These are phyloP conservation scores for Conomelus anceps DNA, from an alignment of 2,888 invertebrate species.

Conservation along the genomic window DNA sequence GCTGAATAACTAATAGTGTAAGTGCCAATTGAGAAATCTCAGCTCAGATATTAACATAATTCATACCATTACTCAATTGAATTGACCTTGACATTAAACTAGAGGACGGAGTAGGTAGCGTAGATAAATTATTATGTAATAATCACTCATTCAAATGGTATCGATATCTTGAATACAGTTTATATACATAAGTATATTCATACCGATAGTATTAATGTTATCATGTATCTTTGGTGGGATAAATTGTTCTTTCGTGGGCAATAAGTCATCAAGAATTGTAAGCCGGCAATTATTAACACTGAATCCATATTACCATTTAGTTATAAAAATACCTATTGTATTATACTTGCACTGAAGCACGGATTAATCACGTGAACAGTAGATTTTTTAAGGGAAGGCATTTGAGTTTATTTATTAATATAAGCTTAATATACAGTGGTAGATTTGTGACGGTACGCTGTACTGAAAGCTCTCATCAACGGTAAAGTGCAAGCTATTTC, in stretches of 20 bases:
- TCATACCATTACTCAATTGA: not conserved
- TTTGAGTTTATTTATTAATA: no score
- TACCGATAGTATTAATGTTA: not conserved
- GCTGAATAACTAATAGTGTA: not conserved
- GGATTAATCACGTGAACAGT: not conserved
- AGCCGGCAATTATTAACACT: no score
- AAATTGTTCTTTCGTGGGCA: not conserved
- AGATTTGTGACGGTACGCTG: no score
- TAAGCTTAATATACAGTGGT: no score
- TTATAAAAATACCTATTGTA: not conserved
- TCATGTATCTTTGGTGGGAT: not conserved
- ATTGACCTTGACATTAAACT: not conserved
- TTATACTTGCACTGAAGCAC: not conserved
- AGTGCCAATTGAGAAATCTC: not conserved
- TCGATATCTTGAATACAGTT: not conserved
- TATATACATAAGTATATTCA: not conserved
- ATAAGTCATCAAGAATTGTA: not conserved
- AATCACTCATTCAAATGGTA: not conserved
- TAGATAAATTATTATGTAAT: not conserved
- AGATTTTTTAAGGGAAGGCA: not conserved
- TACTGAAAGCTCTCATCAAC: no score
- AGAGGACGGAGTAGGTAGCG: not conserved
- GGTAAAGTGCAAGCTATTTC: no score
- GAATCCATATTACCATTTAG: not conserved
- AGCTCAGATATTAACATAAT: not conserved